Percentiles rank a stretch among this genome's conserved stretches.
These are phyloP conservation scores for Canis aureus DNA, from an alignment of 2,113 vertebrate genomes.

Conservation along the genomic window DNA sequence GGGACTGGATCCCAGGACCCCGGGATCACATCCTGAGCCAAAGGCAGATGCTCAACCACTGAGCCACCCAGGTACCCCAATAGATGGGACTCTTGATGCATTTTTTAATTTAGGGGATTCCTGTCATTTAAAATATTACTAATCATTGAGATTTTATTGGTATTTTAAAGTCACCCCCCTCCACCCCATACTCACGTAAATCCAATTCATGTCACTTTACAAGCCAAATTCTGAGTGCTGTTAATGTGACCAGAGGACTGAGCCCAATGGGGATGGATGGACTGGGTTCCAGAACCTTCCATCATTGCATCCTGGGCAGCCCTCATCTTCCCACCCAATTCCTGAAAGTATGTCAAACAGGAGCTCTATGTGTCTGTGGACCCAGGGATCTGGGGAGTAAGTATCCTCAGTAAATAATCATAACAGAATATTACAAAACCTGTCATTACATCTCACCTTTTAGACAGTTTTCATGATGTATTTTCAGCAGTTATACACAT, in stretches of 20 bases:
- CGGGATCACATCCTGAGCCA: no score
- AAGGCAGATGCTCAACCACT: no score
- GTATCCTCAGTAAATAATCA: no score
- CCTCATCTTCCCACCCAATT: neutral
- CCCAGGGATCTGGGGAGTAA: no score
- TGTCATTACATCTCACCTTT: no score
- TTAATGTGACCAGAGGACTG: neutral
- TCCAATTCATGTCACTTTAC: neutral
- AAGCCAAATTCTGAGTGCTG: neutral
- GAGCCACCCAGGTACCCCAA: no score
- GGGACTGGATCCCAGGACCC: no score
- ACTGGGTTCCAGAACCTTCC: neutral
- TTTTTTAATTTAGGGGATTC: neutral
- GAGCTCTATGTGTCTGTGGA: no score
- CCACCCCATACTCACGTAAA: neutral
- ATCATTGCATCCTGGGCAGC: neutral
- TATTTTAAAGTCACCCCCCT: neutral
- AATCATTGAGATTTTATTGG: neutral
- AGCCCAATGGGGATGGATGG: no score
- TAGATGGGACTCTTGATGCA: neutral
- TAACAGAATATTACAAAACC: no score
- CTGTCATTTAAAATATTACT: neutral
- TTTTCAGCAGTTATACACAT: no score
- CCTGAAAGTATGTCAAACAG: neutral
- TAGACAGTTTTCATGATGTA: no score